phyloP scores from a whole-genome alignment of 1,140 invertebrate species.

The Drosophila rhopaloa region DNA sequence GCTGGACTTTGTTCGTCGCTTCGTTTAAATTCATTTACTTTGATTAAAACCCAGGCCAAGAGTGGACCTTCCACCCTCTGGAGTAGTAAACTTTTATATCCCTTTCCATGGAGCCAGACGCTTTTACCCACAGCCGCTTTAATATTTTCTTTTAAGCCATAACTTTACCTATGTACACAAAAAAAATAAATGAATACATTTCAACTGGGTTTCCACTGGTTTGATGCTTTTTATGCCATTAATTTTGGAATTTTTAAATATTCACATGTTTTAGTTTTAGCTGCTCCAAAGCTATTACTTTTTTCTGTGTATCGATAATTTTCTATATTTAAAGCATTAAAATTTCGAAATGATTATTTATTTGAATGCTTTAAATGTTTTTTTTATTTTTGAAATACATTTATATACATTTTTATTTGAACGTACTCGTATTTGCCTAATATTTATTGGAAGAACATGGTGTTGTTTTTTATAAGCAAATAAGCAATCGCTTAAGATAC shows the following conservation, averaged over 20 bases:
- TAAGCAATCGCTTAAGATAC: background rate
- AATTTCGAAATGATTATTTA: no score
- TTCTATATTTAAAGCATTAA: no score
- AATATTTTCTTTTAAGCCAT: constrained; percentile 65
- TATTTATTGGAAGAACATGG: background rate
- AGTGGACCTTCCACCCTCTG: constrained; percentile 16
- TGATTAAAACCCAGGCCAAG: constrained; percentile 67
- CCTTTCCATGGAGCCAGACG: background rate
- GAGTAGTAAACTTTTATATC: constrained; percentile 46
- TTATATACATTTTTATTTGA: background rate
- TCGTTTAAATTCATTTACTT: constrained; percentile 82
- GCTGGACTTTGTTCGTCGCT: constrained; percentile 64
- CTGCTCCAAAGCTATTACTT: no score
- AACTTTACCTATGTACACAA: constrained; percentile 22
- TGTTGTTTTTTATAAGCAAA: constrained; percentile 1
- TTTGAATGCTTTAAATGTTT: no score
- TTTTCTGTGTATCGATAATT: no score
- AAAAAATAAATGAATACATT: background rate
- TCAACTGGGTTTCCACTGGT: background rate
- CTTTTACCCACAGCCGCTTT: constrained; percentile 24
- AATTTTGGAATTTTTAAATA: no score
- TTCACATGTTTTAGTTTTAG: no score
- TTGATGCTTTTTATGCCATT: no score
- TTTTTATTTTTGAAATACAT: background rate
- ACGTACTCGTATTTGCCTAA: background rate